Evolutionary conservation across 2,113 vertebrate species (phyloP), one percentile per base, ranked within the genome.

Genomic region (Capreolus pygargus): DNA sequence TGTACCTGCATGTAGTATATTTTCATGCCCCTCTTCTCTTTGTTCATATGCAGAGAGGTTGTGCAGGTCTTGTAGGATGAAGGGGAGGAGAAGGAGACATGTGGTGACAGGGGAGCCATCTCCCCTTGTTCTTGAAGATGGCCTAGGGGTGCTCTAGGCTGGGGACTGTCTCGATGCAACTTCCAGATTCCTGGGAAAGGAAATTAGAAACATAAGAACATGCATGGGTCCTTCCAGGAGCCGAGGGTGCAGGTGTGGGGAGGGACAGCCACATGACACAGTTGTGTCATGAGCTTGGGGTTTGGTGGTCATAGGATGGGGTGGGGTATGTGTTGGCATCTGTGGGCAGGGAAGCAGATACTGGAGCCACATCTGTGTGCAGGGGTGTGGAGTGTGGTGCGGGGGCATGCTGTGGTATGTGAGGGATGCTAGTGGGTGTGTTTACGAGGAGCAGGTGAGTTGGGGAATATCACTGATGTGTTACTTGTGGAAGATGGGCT

Each of bases 1-100:
- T 97, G 87, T 23, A 98, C 97, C 74, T 84, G 84, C 93, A 97
- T 98, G 54, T 98, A 98, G 93, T 96, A 98, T 93, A 98, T 95
- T 95, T 98, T 98, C 97, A 98, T 95, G 43, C 55, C 89, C n/a
- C 19, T 94, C 58, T 89, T 74, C 47, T 96, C 78, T 89, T 89
- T 97, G 91, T 85, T 91, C 47, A 19, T 11, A 76, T 7, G 47
- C 52, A 39, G 43, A 79, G 91, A 97, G 52, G 91, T 64, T 33
- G 58, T 58, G n/a, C 97, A 97, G 25, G 89, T 96, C 91, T 97
- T 93, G 93, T 91, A 96, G 12, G 97, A 97, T 2, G 83, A 97
- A 74, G 15, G 58, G 74, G 91, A 86, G 0, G 85, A 94, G 57
- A 88, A 64, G 13, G 94, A 96, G 83, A 79, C 45, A 2, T 3